phyloP scores from a whole-genome alignment of 2,888 invertebrate genomes.

The Carabus problematicus region DNA sequence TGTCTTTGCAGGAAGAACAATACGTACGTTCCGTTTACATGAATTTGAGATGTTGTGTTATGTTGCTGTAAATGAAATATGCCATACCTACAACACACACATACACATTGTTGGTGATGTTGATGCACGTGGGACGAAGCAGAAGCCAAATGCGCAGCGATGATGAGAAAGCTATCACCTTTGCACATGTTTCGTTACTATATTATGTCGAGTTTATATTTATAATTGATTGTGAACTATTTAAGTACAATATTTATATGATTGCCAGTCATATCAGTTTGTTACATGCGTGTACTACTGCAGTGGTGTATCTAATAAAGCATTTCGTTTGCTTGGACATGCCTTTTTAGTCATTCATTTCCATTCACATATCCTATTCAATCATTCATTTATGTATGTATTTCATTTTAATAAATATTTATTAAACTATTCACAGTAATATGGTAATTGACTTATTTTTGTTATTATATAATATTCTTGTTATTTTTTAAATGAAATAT shows the following conservation, averaged over 20 bases:
- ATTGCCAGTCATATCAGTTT: slow-evolving; percentile 62
- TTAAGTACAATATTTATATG: slow-evolving; percentile 59
- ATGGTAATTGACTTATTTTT: no score
- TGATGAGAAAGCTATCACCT: slow-evolving; percentile 8
- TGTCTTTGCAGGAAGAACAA: background rate
- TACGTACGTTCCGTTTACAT: background rate
- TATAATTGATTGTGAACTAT: slow-evolving; percentile 54
- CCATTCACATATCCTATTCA: background rate
- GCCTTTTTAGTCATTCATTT: slow-evolving; percentile 22
- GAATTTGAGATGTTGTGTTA: background rate
- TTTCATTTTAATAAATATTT: slow-evolving; percentile 4
- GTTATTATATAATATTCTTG: no score
- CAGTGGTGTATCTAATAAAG: slow-evolving; percentile 63
- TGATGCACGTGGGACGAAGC: background rate
- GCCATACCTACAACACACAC: slow-evolving; percentile 36
- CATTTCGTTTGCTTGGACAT: slow-evolving; percentile 60
- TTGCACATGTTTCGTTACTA: slow-evolving; percentile 45
- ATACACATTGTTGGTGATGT: slow-evolving; percentile 36
- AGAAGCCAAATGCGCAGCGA: background rate
- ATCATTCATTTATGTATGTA: background rate
- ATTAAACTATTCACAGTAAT: background rate
- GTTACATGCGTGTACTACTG: slow-evolving; percentile 62
- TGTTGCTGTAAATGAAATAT: background rate
- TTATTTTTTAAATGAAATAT: no score
- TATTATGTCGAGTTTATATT: slow-evolving; percentile 52